phyloP scores from a whole-genome alignment of 2,113 vertebrate species.

The Paedocypris sp. region DNA sequence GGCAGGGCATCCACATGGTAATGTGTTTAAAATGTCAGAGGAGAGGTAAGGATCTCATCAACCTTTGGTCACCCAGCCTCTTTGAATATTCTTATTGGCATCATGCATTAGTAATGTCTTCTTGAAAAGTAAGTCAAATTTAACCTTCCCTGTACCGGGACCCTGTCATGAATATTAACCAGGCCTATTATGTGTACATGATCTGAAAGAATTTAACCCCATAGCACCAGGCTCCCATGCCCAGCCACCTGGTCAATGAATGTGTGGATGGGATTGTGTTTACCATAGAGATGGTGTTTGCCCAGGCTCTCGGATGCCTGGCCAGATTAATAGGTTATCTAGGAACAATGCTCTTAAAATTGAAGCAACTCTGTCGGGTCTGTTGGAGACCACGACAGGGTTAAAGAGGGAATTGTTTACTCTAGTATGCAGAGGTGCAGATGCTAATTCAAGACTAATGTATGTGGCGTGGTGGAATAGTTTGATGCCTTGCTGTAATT shows the following conservation, averaged over 20 bases:
- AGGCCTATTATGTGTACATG: slow-evolving; percentile 71
- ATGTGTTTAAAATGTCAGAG: slow-evolving; percentile 73
- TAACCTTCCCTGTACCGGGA: slow-evolving; percentile 72
- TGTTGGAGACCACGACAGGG: slow-evolving; percentile 12
- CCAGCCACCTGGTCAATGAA: neutral
- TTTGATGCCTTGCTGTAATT: too few species aligned
- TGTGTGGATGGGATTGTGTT: slow-evolving; percentile 31
- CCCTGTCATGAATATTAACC: slow-evolving; percentile 70
- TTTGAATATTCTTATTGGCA: slow-evolving; percentile 75
- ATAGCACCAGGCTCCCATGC: slow-evolving; percentile 20
- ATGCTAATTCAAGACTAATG: slow-evolving; percentile 12
- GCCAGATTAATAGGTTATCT: slow-evolving; percentile 38
- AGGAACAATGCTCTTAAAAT: slow-evolving; percentile 24
- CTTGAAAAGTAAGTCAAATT: slow-evolving; percentile 73
- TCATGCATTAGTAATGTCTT: slow-evolving; percentile 74
- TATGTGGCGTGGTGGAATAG: slow-evolving; percentile 6
- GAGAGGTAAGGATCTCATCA: slow-evolving; percentile 67
- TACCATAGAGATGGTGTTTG: slow-evolving; percentile 43
- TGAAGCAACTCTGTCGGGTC: slow-evolving; percentile 19
- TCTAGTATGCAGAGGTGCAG: slow-evolving; percentile 1
- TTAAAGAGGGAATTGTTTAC: slow-evolving; percentile 1
- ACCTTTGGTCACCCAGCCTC: slow-evolving; percentile 65
- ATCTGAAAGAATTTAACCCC: slow-evolving; percentile 71
- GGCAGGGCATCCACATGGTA: slow-evolving; percentile 59
- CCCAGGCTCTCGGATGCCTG: slow-evolving; percentile 26